Evolutionary conservation across 2,113 vertebrate species (phyloP).

Genomic region (Cepphus grylle): DNA sequence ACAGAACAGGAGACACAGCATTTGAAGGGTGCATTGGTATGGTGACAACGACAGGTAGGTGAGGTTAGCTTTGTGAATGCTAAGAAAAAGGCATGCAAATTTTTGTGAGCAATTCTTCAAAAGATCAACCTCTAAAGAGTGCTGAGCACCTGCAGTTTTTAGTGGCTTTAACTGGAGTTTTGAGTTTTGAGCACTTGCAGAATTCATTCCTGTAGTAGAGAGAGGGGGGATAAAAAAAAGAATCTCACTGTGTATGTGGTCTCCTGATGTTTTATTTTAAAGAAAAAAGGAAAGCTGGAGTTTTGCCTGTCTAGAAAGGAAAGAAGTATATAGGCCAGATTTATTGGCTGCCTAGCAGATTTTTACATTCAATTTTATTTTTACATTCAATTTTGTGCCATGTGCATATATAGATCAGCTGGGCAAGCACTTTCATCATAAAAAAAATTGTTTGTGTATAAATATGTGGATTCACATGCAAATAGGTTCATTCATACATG

Average conservation of each 20-base stretch:
- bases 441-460: not conserved
- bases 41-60: not conserved
- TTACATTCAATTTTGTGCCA: constrained; percentile 5
- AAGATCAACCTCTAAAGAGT: not conserved
- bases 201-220: not conserved
- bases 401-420: not conserved
- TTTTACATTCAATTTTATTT: constrained; percentile 30
- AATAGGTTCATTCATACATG: constrained; percentile 48
- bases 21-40: not conserved
- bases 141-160: not conserved
- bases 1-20: not conserved
- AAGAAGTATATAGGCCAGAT: not conserved
- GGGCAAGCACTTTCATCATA: not conserved
- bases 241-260: not conserved
- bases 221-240: not conserved
- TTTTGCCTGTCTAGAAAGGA: not conserved
- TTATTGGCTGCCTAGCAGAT: not conserved
- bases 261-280: constrained; percentile 7
- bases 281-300: not conserved
- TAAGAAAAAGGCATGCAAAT: not conserved
- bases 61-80: not conserved
- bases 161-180: not conserved
- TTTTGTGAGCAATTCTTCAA: not conserved
- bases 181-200: not conserved
- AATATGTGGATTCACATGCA: constrained; percentile 44